Evolutionary conservation across 2,797 vertebrate genomes (phyloP).

Genomic region (Caiman crocodilus): DNA sequence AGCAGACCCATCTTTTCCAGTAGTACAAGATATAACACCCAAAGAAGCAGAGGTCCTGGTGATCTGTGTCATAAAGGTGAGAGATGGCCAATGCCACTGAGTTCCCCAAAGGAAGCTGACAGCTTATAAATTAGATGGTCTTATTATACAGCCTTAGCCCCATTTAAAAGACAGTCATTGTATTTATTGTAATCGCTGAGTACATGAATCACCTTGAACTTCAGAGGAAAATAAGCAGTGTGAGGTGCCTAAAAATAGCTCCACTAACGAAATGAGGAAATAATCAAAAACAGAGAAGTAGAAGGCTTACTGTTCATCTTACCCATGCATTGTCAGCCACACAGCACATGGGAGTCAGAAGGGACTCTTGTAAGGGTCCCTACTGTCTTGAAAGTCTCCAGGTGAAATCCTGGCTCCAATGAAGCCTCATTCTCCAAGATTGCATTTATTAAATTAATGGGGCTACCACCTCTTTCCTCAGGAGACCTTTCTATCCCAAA

Average conservation of each 20-base stretch:
- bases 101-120: neutral
- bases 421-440: neutral
- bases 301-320: neutral
- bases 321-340: neutral
- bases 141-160: fast-evolving
- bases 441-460: neutral
- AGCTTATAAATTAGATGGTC: neutral
- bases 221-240: neutral
- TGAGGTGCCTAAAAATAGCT: fast-evolving
- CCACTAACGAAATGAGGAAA: neutral
- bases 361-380: neutral
- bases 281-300: neutral
- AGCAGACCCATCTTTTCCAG: neutral
- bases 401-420: neutral
- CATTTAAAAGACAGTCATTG: neutral
- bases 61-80: neutral
- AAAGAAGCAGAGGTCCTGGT: neutral
- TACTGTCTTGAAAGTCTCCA: neutral
- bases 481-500: neutral
- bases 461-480: neutral
- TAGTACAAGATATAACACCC: neutral
- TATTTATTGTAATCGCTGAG: fast-evolving
- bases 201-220: neutral
- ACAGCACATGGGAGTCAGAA: neutral
- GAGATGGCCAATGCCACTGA: fast-evolving